Evolutionary conservation across 2,888 invertebrate species (phyloP), one percentile per base, ranked within the genome.

Genomic region (Drosophila mimica): DNA sequence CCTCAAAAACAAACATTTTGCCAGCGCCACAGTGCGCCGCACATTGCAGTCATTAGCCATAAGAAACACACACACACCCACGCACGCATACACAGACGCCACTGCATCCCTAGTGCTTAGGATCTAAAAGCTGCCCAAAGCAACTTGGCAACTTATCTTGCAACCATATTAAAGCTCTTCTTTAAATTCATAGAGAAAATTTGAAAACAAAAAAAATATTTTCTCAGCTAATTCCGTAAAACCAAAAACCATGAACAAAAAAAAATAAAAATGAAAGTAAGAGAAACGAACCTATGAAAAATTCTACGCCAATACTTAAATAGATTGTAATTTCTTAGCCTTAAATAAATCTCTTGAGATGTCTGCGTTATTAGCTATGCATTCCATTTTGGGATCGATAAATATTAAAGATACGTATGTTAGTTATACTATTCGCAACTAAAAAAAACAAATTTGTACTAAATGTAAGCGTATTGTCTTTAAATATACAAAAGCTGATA

Each of bases 251-350:
- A 46, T 46, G 25, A 48, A 59, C 30, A 61, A 40, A 63, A 68
- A 33, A 46, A 30, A 30, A 38, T 25, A 20, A 30, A 38, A 30
- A 38, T 53, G 13, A 40, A 25, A 25, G 25, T 25, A 25, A 33
- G n/a, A 31, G 43, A 48, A 48, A 20, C 36, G 33, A 38, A 61
- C 43, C 81, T 52, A 62, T 72, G 36, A 67, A 48, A 59, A 66
- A 83, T 71, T 88, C 77, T 86, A 86, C 63, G 89, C 85, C 81
- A 85, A 86, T 86, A 86, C 86, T 88, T 90, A 90, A 88, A 70
- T 86, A 86, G 90, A 86, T 86, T 88, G 83, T 85, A 90, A 85
- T 72, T 51, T 28, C 28, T 60, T 76, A 83, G 81, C 67, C 74
- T 76, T 81, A 73, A 66, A 54, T 2, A 33, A 78, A 60, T 64